Conservation (phyloP, 1,140 invertebrate genomes). For the Lucilia sericata region DNA sequence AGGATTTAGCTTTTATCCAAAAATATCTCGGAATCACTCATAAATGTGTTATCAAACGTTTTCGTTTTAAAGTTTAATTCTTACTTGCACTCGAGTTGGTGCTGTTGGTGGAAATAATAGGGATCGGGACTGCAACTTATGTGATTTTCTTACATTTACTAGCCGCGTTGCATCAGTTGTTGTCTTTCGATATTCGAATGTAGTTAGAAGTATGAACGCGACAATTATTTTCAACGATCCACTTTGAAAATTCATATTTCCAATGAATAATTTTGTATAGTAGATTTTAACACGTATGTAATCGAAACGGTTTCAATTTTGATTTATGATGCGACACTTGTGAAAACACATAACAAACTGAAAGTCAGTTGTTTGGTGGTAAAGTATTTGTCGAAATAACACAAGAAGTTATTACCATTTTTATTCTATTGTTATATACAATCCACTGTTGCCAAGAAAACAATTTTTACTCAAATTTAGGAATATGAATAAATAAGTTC, state of each 20-base stretch:
- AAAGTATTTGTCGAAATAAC: neutral
- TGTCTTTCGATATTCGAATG: neutral
- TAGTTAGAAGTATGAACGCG: neutral
- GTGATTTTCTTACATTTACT: neutral
- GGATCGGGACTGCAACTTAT: slow-evolving; percentile 53
- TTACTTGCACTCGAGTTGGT: slow-evolving; percentile 61
- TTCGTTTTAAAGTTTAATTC: slow-evolving; percentile 12
- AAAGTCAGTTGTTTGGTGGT: neutral
- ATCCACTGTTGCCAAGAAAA: too few relatives aligned
- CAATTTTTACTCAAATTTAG: too few relatives aligned
- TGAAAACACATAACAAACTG: slow-evolving; percentile 11
- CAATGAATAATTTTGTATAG: neutral
- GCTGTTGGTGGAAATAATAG: slow-evolving; percentile 61
- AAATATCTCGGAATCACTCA: too few relatives aligned
- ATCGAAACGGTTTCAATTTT: neutral
- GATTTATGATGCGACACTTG: neutral
- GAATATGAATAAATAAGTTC: neutral
- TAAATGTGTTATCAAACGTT: too few relatives aligned
- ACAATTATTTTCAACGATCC: neutral
- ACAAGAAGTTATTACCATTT: too few relatives aligned
- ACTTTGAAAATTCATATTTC: neutral
- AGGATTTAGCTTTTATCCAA: too few relatives aligned
- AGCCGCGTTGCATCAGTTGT: neutral
- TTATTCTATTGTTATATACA: too few relatives aligned
- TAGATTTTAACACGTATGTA: neutral